These are phyloP conservation scores for Xestia rhomboidea DNA, from an alignment of 2,888 invertebrate genomes.

Conservation along the genomic window DNA sequence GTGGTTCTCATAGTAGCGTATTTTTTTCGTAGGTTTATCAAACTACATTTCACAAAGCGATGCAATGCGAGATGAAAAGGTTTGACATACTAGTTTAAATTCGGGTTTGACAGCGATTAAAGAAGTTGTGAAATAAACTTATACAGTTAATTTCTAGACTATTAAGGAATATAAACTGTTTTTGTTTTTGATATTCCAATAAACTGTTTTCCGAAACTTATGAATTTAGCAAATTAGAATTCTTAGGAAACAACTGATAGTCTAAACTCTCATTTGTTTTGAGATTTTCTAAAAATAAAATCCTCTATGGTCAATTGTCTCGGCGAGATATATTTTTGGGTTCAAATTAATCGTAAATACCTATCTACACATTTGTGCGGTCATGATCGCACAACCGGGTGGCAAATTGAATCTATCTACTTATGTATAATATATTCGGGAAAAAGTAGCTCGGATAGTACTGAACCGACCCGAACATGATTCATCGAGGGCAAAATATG, in stretches of 20 bases:
- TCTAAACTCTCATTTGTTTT: background rate
- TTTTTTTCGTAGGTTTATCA: background rate
- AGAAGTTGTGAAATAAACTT: background rate
- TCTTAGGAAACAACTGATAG: conserved; percentile 2
- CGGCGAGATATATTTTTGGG: conserved; percentile 15
- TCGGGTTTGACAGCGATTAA: background rate
- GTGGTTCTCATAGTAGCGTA: background rate
- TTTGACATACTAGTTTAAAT: background rate
- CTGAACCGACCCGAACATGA: background rate
- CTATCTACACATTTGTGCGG: too few relatives aligned
- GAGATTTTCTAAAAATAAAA: conserved; percentile 8
- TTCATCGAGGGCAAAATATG: background rate
- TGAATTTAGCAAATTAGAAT: background rate
- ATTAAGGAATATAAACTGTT: background rate
- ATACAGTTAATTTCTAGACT: background rate
- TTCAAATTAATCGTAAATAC: background rate
- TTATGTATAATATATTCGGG: background rate
- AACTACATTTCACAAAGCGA: background rate
- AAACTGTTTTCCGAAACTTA: background rate
- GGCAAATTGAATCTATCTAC: background rate
- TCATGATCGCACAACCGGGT: background rate
- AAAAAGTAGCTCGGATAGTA: background rate
- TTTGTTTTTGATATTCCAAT: background rate
- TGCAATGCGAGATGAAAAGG: background rate
- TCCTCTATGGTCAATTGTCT: background rate